These are phyloP conservation scores for Epinephelus awoara DNA, from an alignment of 2,797 vertebrate species.

Conservation along the genomic window DNA sequence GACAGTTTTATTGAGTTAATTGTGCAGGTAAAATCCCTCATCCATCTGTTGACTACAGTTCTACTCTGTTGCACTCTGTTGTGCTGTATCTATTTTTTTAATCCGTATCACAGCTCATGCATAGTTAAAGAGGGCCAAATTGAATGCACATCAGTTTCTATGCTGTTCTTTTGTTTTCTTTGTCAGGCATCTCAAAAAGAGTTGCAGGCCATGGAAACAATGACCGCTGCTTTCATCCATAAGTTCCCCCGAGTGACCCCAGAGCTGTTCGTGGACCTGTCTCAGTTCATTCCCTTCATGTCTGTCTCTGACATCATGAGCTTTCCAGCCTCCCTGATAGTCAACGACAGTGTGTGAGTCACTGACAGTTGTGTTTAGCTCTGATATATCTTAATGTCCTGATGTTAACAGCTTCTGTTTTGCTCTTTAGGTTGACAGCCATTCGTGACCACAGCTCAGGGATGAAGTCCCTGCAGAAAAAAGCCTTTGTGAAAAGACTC, in stretches of 20 bases:
- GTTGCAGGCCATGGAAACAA: conserved; percentile 89
- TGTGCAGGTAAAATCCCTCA: not conserved
- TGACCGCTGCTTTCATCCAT: conserved; percentile 91
- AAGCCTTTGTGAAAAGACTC: conserved; percentile 90
- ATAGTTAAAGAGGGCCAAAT: conserved; percentile 43
- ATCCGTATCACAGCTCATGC: conserved; percentile 21
- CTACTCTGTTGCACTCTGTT: not conserved
- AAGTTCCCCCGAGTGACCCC: conserved; percentile 91
- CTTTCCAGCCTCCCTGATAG: conserved; percentile 90
- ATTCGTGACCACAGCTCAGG: conserved; percentile 90
- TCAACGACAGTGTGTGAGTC: conserved; percentile 93
- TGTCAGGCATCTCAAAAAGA: conserved; percentile 87
- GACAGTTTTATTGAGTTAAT: not conserved
- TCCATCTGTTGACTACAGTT: not conserved
- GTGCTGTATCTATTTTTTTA: conserved; percentile 20
- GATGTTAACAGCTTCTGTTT: conserved; percentile 27
- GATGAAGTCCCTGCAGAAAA: conserved; percentile 91
- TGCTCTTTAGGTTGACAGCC: conserved; percentile 85
- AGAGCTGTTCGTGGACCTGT: conserved; percentile 92
- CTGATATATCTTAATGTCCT: conserved; percentile 1
- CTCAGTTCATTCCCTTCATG: conserved; percentile 94
- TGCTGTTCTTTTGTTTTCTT: conserved; percentile 47
- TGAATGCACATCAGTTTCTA: conserved; percentile 29
- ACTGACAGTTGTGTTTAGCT: not conserved
- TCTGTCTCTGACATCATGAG: conserved; percentile 92